phyloP scores from a whole-genome alignment of 2,113 vertebrate species.

The Zosterops pallidus region DNA sequence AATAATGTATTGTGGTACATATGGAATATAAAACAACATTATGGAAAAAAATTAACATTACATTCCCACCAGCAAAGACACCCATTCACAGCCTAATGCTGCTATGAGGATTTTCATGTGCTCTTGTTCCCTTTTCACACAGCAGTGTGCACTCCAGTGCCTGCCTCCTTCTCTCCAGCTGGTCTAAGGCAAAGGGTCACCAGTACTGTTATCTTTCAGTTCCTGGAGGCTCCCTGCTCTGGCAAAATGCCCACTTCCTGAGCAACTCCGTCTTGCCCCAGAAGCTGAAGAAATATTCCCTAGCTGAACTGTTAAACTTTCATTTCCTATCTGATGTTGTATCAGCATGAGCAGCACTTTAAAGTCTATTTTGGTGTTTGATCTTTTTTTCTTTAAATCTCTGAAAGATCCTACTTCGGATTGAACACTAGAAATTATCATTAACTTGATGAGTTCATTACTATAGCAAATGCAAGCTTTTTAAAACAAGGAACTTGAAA shows the following conservation, averaged over 20 bases:
- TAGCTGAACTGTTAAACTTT: conserved; percentile 34
- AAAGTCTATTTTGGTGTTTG: neutral
- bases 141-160: neutral
- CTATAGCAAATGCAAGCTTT: neutral
- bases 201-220: neutral
- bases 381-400: neutral
- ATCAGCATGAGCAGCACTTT: neutral
- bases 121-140: neutral
- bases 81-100: neutral
- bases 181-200: conserved; percentile 9
- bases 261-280: conserved; percentile 4
- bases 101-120: neutral
- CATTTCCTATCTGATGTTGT: conserved; percentile 2
- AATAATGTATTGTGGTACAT: neutral
- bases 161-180: neutral
- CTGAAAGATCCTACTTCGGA: neutral
- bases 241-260: conserved; percentile 30
- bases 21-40: neutral
- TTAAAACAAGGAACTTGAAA: neutral
- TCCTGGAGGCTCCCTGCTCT: conserved; percentile 22
- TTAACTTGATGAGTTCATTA: neutral
- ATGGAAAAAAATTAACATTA: neutral
- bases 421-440: neutral
- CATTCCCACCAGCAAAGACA: neutral
- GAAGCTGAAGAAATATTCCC: conserved; percentile 19